Evolutionary conservation across 2,113 vertebrate species (phyloP).

Genomic region (Oreochromis niloticus): DNA sequence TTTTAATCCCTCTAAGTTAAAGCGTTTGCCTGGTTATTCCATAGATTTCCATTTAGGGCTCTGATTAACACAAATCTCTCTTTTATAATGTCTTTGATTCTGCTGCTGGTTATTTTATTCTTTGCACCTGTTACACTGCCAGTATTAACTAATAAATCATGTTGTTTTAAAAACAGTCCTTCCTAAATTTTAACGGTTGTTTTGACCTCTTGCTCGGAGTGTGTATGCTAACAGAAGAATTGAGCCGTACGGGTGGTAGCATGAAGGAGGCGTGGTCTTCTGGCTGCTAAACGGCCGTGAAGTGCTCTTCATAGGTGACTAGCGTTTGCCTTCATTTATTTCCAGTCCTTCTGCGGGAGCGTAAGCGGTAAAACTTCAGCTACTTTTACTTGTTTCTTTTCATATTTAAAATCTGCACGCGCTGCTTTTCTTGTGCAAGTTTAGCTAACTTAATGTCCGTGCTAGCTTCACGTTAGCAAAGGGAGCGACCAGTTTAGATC

Average conservation of each 20-base stretch:
- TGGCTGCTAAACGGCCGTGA: not conserved
- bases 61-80: not conserved
- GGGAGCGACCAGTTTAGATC: not conserved
- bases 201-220: not conserved
- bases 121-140: not conserved
- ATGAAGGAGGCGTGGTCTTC: not conserved
- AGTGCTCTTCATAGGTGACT: too few species aligned
- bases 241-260: not conserved
- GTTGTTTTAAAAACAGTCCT: not conserved
- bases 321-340: accelerated
- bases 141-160: not conserved
- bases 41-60: not conserved
- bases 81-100: not conserved
- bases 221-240: not conserved
- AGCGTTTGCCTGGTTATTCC: not conserved
- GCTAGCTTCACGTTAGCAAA: not conserved
- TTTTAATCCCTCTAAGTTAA: not conserved
- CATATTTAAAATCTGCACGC: not conserved
- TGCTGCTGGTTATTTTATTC: not conserved
- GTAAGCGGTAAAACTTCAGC: not conserved
- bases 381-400: accelerated
- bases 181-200: not conserved
- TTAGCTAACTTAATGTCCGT: not conserved
- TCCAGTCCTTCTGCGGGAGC: not conserved
- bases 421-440: not conserved